A percentile compares a stretch with the other conserved stretches of the same genome.
Conservation (phyloP, 2,888 invertebrate genomes). For the Caenorhabditis panamensis region DNA sequence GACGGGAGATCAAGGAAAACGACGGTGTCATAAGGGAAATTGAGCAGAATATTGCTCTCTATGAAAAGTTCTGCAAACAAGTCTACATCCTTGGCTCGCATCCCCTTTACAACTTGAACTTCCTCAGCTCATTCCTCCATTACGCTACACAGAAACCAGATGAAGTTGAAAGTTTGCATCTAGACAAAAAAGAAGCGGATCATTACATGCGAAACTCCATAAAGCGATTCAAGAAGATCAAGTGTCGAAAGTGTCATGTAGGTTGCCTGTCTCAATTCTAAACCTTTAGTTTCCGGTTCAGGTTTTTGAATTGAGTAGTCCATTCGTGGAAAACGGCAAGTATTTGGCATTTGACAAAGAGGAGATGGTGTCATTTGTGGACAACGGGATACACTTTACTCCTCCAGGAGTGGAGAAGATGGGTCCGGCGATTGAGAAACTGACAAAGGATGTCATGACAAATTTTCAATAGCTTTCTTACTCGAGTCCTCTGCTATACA, state of each 20-base stretch:
- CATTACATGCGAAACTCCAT: slow-evolving; percentile 23
- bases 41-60: background rate
- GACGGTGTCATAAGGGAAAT: background rate
- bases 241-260: slow-evolving; percentile 21
- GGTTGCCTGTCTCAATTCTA: too few species aligned
- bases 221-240: slow-evolving; percentile 31
- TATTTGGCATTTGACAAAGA: slow-evolving; percentile 19
- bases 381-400: slow-evolving; percentile 9
- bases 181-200: slow-evolving; percentile 18
- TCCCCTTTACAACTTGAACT: slow-evolving; percentile 30
- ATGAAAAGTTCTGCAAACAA: slow-evolving; percentile 9
- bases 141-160: slow-evolving; percentile 2
- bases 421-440: background rate
- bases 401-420: background rate
- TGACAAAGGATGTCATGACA: background rate
- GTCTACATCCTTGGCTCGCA: slow-evolving; percentile 31
- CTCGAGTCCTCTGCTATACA: too few species aligned
- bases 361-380: background rate
- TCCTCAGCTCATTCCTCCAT: slow-evolving; percentile 28
- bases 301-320: background rate
- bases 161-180: slow-evolving; percentile 25
- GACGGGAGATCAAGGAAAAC: background rate
- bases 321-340: slow-evolving; percentile 10
- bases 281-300: too few species aligned
- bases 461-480: too few species aligned